Evolutionary conservation across 2,113 vertebrate genomes (phyloP).

Genomic region (Alexandromys fortis): DNA sequence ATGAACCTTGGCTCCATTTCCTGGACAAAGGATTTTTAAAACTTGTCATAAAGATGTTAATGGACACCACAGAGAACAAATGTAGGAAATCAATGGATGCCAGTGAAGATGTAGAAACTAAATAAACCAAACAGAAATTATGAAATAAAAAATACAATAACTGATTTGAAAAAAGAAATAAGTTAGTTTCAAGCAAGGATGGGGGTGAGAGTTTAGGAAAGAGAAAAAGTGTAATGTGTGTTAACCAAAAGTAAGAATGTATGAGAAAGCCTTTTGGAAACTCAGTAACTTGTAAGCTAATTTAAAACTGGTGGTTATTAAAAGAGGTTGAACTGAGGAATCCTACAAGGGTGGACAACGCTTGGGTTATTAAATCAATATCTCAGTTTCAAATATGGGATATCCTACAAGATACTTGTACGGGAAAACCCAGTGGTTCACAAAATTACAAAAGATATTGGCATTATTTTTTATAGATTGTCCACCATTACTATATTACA

Average conservation of each 20-base stretch:
- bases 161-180: background rate
- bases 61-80: background rate
- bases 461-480: background rate
- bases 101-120: background rate
- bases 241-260: background rate
- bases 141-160: background rate
- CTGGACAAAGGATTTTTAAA: background rate
- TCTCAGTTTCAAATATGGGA: background rate
- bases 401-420: background rate
- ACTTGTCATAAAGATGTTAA: background rate
- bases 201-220: rapidly evolving
- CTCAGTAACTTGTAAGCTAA: background rate
- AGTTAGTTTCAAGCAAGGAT: background rate
- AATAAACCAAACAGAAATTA: background rate
- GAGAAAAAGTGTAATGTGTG: background rate
- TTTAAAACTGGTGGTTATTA: background rate
- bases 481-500: background rate
- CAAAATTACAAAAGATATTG: background rate
- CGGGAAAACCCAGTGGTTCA: background rate
- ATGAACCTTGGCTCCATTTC: background rate
- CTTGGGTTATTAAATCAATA: background rate
- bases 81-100: background rate
- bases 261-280: background rate
- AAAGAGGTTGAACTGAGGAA: background rate
- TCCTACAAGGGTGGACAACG: too few species aligned